A percentile compares a stretch with the other conserved stretches of the same genome.
Evolutionary conservation across 2,888 invertebrate species (phyloP).

Genomic region (Clitarchus hookeri): DNA sequence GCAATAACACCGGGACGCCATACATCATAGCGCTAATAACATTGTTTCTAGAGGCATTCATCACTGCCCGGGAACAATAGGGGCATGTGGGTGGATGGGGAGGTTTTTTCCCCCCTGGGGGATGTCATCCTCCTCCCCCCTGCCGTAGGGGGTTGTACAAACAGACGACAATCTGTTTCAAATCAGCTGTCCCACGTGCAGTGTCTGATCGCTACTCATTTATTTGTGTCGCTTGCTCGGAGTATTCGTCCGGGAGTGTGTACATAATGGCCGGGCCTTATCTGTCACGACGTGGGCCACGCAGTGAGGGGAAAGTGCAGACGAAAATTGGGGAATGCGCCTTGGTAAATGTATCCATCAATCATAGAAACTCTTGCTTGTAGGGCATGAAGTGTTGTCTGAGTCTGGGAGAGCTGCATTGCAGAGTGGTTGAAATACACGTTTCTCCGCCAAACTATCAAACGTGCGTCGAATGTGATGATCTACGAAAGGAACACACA

Average conservation of each 20-base stretch:
- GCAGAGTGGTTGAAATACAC: no score
- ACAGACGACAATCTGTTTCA: background rate
- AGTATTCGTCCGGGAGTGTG: background rate
- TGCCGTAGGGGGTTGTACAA: no score
- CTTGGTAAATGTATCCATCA: background rate
- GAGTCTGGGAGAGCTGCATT: no score
- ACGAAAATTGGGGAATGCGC: background rate
- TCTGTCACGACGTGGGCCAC: background rate
- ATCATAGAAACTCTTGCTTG: background rate
- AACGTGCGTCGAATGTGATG: no score
- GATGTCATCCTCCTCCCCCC: background rate
- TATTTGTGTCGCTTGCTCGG: background rate
- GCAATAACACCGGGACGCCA: background rate
- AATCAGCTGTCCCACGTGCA: background rate
- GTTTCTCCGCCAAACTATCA: no score
- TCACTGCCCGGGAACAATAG: background rate
- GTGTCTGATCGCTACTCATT: background rate
- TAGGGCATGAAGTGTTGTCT: no score
- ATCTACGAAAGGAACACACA: no score
- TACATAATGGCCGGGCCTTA: background rate
- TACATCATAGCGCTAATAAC: slow-evolving; percentile 3
- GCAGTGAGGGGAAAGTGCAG: background rate
- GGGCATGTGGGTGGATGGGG: background rate
- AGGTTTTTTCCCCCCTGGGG: background rate
- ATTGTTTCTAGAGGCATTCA: background rate